Base-by-base conservation (phyloP, 2,888 invertebrate genomes). In the Agriopis marginaria region DNA sequence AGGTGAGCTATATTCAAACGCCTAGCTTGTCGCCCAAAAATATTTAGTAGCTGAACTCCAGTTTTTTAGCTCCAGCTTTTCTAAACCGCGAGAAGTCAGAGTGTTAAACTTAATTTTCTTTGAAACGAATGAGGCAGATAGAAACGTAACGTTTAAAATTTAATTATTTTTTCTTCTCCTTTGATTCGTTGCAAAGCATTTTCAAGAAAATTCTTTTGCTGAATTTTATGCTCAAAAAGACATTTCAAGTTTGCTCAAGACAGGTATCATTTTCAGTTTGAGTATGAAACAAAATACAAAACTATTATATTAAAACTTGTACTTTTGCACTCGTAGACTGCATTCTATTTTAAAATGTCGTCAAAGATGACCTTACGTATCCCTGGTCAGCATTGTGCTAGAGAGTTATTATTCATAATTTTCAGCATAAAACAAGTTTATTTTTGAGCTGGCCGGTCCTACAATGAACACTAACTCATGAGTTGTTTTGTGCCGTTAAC, bases 401-500 rank as follows among this genome's bases (percentile, higher is more conserved):
- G 12, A 7, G 12, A 66, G 44, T 70, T 66, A 70, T 59, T 58
- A 53, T 66, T 69, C 65, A 65, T 69, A 65, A 69, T 55, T 64
- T 61, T 55, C 50, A 58, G 23, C 60, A 49, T 62, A 72, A 68
- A 67, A 64, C 59, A 56, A 55, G 65, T 59, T 70, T 66, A 74
- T 75, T 75, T 75, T 71, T 75, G 63, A 63, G 42, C 59, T 65
- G 47, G 49, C 56, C 53, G 63, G 70, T 55, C 42, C 63, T 74
- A 82, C 81, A 82, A 82, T 79, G 70, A 72, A 56, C 49, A 63
- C 69, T 81, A 78, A 80, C 78, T 75, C 75, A 75, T 76, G 71
- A 70, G 71, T 73, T 68, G 66, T 73, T 75, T 72, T 58, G 64
- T 66, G 72, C 81, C 79, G 82, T 82, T 82, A 82, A 76, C 75